A percentile compares a stretch with the other conserved stretches of the same genome.
These are phyloP conservation scores for Antigone vipio DNA, from an alignment of 2,113 vertebrate genomes.

Conservation along the genomic window DNA sequence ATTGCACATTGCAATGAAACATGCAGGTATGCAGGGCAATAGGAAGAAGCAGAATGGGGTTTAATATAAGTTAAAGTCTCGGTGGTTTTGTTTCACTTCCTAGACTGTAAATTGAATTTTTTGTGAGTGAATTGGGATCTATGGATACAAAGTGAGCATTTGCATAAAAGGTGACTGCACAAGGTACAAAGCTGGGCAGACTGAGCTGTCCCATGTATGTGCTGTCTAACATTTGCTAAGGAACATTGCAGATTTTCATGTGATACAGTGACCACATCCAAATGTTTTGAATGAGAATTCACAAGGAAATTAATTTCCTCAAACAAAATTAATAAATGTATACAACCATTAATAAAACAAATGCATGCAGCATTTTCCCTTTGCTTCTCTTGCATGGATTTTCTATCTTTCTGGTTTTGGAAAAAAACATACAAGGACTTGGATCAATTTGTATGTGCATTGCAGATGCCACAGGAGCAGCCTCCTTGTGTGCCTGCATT, in stretches of 20 bases:
- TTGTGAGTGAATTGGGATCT: background rate
- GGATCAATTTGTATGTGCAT: background rate
- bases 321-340: background rate
- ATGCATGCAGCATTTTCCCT: background rate
- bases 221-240: background rate
- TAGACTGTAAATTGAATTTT: background rate
- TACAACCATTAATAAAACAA: background rate
- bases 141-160: background rate
- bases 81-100: background rate
- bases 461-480: background rate
- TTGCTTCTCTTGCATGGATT: background rate
- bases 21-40: background rate
- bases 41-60: background rate
- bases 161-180: background rate
- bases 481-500: background rate
- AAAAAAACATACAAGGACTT: background rate
- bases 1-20: background rate
- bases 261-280: background rate
- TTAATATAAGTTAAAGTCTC: background rate
- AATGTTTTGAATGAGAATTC: background rate
- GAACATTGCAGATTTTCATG: background rate
- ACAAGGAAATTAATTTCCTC: background rate
- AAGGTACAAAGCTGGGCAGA: background rate
- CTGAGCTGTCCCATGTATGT: fast-evolving
- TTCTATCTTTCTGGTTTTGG: background rate